Conservation (phyloP, 2,888 invertebrate species). For the Trichopoda pennipes region DNA sequence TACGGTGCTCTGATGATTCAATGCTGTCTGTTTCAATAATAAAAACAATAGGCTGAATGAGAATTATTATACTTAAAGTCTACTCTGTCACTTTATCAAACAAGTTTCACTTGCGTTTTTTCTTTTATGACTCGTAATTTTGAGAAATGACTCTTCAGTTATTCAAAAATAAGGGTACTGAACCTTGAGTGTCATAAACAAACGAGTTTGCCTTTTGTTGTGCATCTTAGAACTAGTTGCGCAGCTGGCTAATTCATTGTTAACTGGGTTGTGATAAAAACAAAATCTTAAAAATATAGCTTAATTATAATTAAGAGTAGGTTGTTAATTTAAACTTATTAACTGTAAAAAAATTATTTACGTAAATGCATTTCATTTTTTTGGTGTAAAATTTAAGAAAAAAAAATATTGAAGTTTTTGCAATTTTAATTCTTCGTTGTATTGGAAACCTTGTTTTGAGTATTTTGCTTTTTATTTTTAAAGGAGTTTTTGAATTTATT, state of each 20-base stretch:
- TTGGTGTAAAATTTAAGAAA: constrained; percentile 30
- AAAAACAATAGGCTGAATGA: too few relatives aligned
- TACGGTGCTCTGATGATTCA: too few relatives aligned
- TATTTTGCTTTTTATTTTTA: constrained; percentile 18
- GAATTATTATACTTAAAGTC: too few relatives aligned
- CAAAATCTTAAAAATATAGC: constrained; percentile 44
- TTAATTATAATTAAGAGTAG: constrained; percentile 54
- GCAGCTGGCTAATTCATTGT: neutral
- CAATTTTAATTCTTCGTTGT: constrained; percentile 70
- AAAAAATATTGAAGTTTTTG: constrained; percentile 42
- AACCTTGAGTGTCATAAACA: too few relatives aligned
- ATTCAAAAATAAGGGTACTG: too few relatives aligned
- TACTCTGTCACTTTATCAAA: too few relatives aligned
- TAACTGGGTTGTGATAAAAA: neutral
- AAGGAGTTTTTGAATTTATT: constrained; percentile 30
- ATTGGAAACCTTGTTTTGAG: constrained; percentile 71
- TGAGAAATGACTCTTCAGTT: too few relatives aligned
- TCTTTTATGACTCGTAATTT: too few relatives aligned
- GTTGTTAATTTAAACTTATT: constrained; percentile 57
- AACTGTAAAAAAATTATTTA: constrained; percentile 6
- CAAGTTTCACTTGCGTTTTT: too few relatives aligned
- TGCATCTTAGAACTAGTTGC: neutral
- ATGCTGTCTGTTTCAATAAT: too few relatives aligned
- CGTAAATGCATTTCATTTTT: constrained; percentile 59
- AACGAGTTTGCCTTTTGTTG: too few relatives aligned